These are phyloP conservation scores for Phallusia fumigata DNA, from an alignment of 23 tunicate species.

Conservation along the genomic window DNA sequence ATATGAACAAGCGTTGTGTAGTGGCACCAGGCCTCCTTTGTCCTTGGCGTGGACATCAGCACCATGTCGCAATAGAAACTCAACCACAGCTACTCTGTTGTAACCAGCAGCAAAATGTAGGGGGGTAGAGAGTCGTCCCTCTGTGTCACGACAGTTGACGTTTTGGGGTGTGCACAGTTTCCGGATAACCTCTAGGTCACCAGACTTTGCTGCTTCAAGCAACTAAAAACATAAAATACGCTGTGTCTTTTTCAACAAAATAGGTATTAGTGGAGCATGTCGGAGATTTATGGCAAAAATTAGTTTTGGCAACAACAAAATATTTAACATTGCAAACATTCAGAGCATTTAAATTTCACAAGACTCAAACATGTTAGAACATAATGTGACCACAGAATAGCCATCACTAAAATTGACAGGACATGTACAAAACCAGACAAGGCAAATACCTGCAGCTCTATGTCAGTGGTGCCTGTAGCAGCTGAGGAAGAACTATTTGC, in stretches of 20 bases:
- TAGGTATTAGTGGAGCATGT: no score
- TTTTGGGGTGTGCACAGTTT: slow-evolving; percentile 67
- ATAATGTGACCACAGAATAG: no score
- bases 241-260: no score
- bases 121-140: slow-evolving; percentile 93
- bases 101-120: slow-evolving; percentile 98
- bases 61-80: slow-evolving; percentile 80
- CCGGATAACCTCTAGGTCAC: slow-evolving; percentile 76
- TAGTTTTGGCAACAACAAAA: no score
- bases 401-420: no score
- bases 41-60: slow-evolving; percentile 99
- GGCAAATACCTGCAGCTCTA: slow-evolving; percentile 13
- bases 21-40: slow-evolving; percentile 97
- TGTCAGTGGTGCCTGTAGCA: not conserved
- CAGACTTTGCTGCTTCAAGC: slow-evolving; percentile 89
- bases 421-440: not conserved
- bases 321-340: no score
- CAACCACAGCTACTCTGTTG: slow-evolving; percentile 86
- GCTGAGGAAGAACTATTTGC: not conserved
- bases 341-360: no score
- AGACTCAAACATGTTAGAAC: no score
- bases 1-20: slow-evolving; percentile 97
- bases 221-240: no score
- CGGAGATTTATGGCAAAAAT: no score
- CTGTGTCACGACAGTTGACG: slow-evolving; percentile 91